Conservation (phyloP, 2,113 vertebrate species). For the Mastomys coucha region DNA sequence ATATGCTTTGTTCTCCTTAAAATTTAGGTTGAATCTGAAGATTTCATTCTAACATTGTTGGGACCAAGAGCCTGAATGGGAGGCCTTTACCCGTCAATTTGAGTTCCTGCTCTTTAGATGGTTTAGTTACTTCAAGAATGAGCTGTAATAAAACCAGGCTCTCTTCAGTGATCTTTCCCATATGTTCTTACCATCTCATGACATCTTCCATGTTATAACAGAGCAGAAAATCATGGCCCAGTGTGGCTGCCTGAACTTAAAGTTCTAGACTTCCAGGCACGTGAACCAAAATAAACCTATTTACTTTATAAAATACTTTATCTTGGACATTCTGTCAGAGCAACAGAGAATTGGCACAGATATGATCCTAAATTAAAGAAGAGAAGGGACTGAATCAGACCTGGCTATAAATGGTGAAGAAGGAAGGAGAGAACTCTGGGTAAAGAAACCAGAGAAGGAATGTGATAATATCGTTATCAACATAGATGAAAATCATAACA, state of each 20-base stretch:
- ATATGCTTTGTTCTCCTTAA: not conserved
- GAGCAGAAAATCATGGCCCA: not conserved
- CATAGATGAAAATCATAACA: accelerated
- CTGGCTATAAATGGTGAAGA: not conserved
- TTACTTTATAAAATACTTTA: not conserved
- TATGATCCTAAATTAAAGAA: not conserved
- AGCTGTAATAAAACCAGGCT: not conserved
- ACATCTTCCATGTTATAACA: not conserved
- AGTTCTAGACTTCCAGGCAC: too few relatives aligned
- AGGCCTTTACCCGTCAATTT: too few relatives aligned
- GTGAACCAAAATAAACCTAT: not conserved
- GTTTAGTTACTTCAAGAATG: not conserved
- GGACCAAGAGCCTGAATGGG: not conserved
- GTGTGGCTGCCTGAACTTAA: not conserved
- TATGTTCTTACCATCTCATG: accelerated
- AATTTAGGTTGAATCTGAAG: not conserved
- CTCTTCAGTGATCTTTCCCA: not conserved
- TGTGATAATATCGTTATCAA: too few relatives aligned
- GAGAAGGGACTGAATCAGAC: not conserved
- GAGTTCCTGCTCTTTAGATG: not conserved
- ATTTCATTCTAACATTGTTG: not conserved
- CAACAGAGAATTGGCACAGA: not conserved
- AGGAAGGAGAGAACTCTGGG: too few relatives aligned
- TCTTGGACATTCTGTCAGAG: not conserved
- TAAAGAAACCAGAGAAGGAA: not conserved